Base-by-base conservation (phyloP, 92 coral and sea anemone genomes). In the Ricordea florida region DNA sequence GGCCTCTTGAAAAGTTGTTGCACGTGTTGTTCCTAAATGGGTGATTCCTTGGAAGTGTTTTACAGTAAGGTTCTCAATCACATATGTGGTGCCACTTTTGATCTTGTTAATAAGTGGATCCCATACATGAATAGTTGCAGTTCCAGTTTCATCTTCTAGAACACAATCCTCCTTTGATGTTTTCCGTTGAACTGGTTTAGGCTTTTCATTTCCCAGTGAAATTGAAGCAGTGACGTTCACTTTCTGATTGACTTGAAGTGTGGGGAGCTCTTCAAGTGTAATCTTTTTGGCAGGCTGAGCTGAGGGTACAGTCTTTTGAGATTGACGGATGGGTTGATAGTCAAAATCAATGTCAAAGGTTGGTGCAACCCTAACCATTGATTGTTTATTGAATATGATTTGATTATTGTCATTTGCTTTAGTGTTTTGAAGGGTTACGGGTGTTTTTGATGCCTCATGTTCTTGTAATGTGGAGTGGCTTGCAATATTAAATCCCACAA, bases 71-170 rank as follows among this genome's bases (percentile, higher is more conserved):
- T 86, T 57, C 13, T 73, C 17, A 72, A 86, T 72, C 27, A 61
- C 63, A 59, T 85, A 85, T 17, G 82, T 79, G 43, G 72, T 52
- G 28, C 81, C 81, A 85, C 15, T 83, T 36, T 67, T 21, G 37
- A 67, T 32, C 34, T 75, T 45, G 10, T 75, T 49, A 26, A 65
- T 13, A 33, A 80, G 42, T 6, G 66, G 69, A 69, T 69, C 92
- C 92, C 88, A 81, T 43, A 87, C 69, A 69, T 81, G 84, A 45
- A 87, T 21, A 22, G 26, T 68, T 8, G 85, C 84, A 18, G 88
- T 66, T 45, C 81, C 85, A 41, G 84, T 75, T 43, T 57, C 34
- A 33, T 81, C 78, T 36, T 87, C 85, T 18, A 82, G 28, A 33
- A 87, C 77, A 58, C 87, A 87, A 55, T 87, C 88, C 52, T 87